Evolutionary conservation across 92 coral and sea anemone species (phyloP).

Genomic region (Heliopora coerulea): DNA sequence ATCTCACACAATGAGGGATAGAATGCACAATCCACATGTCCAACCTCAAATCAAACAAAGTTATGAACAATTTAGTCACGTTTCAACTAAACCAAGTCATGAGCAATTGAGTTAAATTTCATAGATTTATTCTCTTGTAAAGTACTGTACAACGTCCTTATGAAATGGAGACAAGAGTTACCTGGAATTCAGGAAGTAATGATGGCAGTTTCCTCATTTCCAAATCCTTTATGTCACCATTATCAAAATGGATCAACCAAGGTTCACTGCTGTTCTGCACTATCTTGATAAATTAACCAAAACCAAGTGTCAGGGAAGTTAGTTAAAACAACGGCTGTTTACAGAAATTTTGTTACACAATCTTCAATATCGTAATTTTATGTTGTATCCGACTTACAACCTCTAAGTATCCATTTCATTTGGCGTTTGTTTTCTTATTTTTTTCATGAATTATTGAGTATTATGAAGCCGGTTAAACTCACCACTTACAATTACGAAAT

Average conservation of each 20-base stretch:
- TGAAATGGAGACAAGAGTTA: slow-evolving; percentile 35
- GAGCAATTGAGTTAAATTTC: too few relatives aligned
- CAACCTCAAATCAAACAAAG: slow-evolving; percentile 58
- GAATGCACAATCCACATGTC: slow-evolving; percentile 85
- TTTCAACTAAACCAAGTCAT: too few relatives aligned
- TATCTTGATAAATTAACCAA: slow-evolving; percentile 41
- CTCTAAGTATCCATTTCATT: too few relatives aligned
- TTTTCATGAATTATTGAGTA: too few relatives aligned
- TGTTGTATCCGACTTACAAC: too few relatives aligned
- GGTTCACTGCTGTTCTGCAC: slow-evolving; percentile 50
- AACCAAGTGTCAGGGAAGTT: too few relatives aligned
- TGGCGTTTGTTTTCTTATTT: too few relatives aligned
- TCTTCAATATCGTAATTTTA: too few relatives aligned
- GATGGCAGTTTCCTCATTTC: slow-evolving; percentile 94
- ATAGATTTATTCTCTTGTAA: background rate
- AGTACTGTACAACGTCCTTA: background rate
- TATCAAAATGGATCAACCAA: slow-evolving; percentile 89
- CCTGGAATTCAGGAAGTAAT: slow-evolving; percentile 76
- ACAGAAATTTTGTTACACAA: too few relatives aligned
- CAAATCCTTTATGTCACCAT: slow-evolving; percentile 64
- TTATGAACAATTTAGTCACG: too few relatives aligned
- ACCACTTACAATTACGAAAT: background rate
- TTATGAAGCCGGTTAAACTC: too few relatives aligned
- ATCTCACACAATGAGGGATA: slow-evolving; percentile 58
- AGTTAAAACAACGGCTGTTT: background rate